phyloP scores from a whole-genome alignment of 64 coral and sea anemone species.

The Montipora capricornis region DNA sequence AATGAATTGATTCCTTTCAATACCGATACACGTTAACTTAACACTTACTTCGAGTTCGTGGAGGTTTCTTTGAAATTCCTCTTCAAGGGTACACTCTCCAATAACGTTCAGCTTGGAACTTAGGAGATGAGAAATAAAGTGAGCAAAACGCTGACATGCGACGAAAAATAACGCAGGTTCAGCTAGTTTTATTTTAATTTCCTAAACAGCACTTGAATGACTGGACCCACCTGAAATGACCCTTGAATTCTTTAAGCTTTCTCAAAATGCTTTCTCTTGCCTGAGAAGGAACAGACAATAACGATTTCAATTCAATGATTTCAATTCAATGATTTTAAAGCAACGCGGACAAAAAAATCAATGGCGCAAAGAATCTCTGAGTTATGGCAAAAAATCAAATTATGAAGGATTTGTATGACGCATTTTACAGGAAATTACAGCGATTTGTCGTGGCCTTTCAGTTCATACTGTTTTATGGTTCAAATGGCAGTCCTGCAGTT shows the following conservation, averaged over 20 bases:
- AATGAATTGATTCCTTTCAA: not conserved
- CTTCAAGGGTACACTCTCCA: not conserved
- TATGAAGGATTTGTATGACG: too few species aligned
- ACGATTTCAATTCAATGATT: not conserved
- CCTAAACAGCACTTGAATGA: too few species aligned
- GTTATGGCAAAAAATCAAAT: too few species aligned
- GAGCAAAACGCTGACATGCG: not conserved
- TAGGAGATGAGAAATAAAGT: not conserved
- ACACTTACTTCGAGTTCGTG: slow-evolving; percentile 45
- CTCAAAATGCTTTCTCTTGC: slow-evolving; percentile 67
- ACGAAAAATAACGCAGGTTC: not conserved
- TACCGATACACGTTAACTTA: not conserved
- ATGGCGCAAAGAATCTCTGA: too few species aligned
- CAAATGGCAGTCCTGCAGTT: too few species aligned
- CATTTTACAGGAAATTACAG: too few species aligned
- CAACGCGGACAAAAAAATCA: too few species aligned
- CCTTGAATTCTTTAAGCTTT: slow-evolving; percentile 84
- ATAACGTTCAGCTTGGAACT: slow-evolving; percentile 17
- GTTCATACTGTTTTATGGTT: too few species aligned
- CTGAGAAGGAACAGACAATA: slow-evolving; percentile 15
- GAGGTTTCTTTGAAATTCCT: slow-evolving; percentile 45
- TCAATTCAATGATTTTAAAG: too few species aligned
- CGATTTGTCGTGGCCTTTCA: too few species aligned
- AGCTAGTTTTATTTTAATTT: too few species aligned
- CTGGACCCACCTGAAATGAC: slow-evolving; percentile 46